These are phyloP conservation scores for Oreochromis mossambicus DNA, from an alignment of 2,797 vertebrate species.

Conservation along the genomic window DNA sequence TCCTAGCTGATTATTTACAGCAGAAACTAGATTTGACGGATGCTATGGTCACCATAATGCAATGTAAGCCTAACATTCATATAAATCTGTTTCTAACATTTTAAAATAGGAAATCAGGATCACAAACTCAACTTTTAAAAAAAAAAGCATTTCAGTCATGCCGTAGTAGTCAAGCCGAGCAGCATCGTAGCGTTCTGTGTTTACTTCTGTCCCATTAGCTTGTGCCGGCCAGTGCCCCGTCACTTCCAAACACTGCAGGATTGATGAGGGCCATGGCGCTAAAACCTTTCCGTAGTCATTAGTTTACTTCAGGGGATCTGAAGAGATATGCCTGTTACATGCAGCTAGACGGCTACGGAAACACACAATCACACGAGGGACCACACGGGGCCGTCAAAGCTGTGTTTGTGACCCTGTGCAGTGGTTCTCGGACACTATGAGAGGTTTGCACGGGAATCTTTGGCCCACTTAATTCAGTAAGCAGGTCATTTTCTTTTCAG, in stretches of 20 bases:
- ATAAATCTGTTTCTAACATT: background rate
- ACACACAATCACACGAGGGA: background rate
- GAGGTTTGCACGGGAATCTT: background rate
- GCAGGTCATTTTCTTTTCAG: background rate
- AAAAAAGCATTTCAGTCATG: background rate
- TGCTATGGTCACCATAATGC: background rate
- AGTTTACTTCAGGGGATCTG: slow-evolving; percentile 46
- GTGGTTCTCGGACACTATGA: background rate
- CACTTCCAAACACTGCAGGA: slow-evolving; percentile 77
- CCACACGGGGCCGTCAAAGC: background rate
- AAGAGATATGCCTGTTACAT: slow-evolving; percentile 32
- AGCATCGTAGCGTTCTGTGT: slow-evolving; percentile 52
- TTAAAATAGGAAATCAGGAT: background rate
- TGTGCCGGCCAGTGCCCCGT: slow-evolving; percentile 53
- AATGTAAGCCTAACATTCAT: background rate
- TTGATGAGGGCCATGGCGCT: slow-evolving; percentile 72
- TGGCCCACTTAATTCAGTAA: background rate
- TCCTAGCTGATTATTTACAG: background rate
- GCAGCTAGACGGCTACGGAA: background rate
- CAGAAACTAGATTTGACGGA: background rate
- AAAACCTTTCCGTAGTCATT: slow-evolving; percentile 72
- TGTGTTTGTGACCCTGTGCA: background rate
- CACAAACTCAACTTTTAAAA: background rate
- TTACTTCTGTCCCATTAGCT: slow-evolving; percentile 72
- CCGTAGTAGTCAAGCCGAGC: slow-evolving; percentile 9